Conservation (phyloP, 2,888 invertebrate species). For the Mamestra brassicae region DNA sequence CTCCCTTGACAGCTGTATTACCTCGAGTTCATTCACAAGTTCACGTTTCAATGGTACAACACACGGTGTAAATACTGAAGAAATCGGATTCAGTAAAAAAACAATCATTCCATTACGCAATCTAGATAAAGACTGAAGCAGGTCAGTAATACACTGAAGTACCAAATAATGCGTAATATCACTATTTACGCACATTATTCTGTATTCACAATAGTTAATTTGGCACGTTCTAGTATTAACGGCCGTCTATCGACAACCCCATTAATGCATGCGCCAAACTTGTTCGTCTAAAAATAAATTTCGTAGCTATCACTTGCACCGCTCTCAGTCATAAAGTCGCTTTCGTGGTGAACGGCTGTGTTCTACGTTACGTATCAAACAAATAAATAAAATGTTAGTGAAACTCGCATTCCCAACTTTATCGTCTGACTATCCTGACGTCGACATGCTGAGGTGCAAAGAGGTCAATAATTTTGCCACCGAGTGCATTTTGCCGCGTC, state of each 20-base stretch:
- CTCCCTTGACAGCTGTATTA: constrained; percentile 21
- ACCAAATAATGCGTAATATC: constrained; percentile 39
- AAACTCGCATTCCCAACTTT: constrained; percentile 81
- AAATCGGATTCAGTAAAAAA: constrained; percentile 13
- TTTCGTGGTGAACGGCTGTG: constrained; percentile 75
- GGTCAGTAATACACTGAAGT: constrained; percentile 46
- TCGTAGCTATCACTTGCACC: constrained; percentile 60
- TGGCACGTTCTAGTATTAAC: constrained; percentile 64
- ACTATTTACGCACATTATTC: constrained; percentile 49
- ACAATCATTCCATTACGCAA: constrained; percentile 41
- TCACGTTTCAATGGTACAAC: constrained; percentile 21
- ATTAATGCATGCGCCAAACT: constrained; percentile 67
- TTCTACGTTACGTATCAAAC: constrained; percentile 58
- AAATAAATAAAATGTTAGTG: constrained; percentile 78
- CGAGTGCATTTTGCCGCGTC: constrained; percentile 83
- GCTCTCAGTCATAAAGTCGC: constrained; percentile 66
- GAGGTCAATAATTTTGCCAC: constrained; percentile 81
- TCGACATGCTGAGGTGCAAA: constrained; percentile 83
- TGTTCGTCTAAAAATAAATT: constrained; percentile 65
- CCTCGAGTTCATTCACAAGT: constrained; percentile 45
- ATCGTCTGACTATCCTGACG: constrained; percentile 78
- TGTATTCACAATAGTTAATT: constrained; percentile 45
- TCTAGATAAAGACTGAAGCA: constrained; percentile 22
- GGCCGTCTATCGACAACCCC: constrained; percentile 62
- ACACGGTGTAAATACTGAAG: constrained; percentile 16